Evolutionary conservation across 92 coral and sea anemone species (phyloP).

Genomic region (Paragorgia papillata): DNA sequence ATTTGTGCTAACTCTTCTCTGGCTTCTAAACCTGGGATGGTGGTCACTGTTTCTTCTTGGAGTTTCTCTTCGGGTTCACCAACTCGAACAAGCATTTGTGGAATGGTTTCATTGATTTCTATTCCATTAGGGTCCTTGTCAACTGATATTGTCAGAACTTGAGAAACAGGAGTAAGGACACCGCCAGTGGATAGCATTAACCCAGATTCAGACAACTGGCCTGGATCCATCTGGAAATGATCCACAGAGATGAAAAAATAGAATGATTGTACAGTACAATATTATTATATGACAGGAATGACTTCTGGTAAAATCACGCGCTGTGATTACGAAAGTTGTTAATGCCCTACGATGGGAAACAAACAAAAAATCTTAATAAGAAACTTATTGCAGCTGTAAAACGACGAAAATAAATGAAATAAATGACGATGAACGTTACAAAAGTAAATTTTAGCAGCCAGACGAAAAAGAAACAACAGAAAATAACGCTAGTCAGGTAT

Average conservation of each 20-base stretch:
- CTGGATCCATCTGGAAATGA: constrained; percentile 30
- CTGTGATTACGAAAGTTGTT: too few species aligned
- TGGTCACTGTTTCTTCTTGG: constrained; percentile 18
- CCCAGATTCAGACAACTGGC: constrained; percentile 34
- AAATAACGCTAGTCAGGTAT: too few species aligned
- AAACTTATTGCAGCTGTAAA: too few species aligned
- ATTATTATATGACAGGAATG: too few species aligned
- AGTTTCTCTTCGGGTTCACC: constrained; percentile 35
- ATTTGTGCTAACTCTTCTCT: constrained; percentile 27
- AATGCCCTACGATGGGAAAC: too few species aligned
- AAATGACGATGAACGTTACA: too few species aligned
- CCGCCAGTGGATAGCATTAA: constrained; percentile 29
- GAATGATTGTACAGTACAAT: too few species aligned
- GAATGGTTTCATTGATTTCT: background rate
- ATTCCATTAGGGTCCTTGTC: constrained; percentile 27
- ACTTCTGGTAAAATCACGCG: too few species aligned
- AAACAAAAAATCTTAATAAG: too few species aligned
- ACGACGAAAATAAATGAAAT: too few species aligned
- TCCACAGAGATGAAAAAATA: background rate
- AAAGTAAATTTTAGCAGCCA: too few species aligned
- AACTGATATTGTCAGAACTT: constrained; percentile 43
- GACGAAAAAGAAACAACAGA: too few species aligned
- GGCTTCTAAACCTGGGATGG: background rate
- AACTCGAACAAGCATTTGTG: constrained; percentile 23
- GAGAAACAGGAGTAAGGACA: constrained; percentile 38